Percentiles rank a stretch among this genome's conserved stretches.
These are phyloP conservation scores for Tribolium madens DNA, from an alignment of 1,140 invertebrate genomes.

Conservation along the genomic window DNA sequence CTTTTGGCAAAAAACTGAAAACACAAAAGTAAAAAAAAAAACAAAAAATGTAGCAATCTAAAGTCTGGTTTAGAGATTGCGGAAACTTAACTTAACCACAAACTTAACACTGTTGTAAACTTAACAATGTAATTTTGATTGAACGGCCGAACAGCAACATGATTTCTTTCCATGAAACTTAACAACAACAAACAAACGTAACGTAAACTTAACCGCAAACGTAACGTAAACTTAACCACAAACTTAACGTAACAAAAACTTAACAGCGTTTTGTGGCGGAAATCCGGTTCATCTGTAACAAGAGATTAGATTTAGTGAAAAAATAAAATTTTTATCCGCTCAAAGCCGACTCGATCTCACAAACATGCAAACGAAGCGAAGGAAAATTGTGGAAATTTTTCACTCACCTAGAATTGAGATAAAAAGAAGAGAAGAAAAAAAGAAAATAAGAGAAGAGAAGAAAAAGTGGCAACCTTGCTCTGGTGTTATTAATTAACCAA, in stretches of 20 bases:
- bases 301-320: background rate
- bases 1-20: slow-evolving; percentile 46
- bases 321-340: slow-evolving; percentile 14
- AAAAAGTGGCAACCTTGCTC: too few species aligned
- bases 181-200: slow-evolving; percentile 7
- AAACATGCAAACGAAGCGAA: background rate
- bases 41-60: slow-evolving; percentile 15
- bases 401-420: too few species aligned
- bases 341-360: slow-evolving; percentile 27
- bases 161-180: background rate
- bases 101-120: slow-evolving; percentile 40
- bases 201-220: slow-evolving; percentile 16
- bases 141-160: background rate
- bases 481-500: too few species aligned
- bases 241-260: slow-evolving; percentile 29
- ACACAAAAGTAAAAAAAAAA: slow-evolving; percentile 40
- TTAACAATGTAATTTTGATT: slow-evolving; percentile 38
- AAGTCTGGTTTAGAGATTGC: background rate
- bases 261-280: background rate
- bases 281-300: background rate
- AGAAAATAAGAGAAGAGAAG: too few species aligned
- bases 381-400: background rate
- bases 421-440: too few species aligned
- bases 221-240: background rate
- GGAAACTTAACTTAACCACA: slow-evolving; percentile 8